Base-by-base conservation (phyloP, 2,888 invertebrate species). In the Parnassius orleans region DNA sequence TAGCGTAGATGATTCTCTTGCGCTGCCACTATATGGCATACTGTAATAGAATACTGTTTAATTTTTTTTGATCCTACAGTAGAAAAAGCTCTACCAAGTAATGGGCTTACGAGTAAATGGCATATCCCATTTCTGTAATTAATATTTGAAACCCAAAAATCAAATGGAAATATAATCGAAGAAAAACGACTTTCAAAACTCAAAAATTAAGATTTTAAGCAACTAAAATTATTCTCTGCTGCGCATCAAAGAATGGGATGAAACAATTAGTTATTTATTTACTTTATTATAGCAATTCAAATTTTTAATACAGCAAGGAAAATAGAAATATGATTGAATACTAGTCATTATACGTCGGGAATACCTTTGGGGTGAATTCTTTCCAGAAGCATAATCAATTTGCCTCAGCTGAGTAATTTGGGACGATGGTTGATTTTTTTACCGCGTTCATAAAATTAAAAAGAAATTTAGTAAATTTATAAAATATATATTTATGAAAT, bases 331-430 rank as follows among this genome's bases (percentile, higher is more conserved):
- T 59, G 54, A 63, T 63, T 63, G 58, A 59, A 55, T 52, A 47
- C 63, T 51, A 46, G 46, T 63, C 54, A 46, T 63, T 43, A 54
- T n/a, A 12, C 10, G 33, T 59, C 55, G 42, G 24, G 50, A 44
- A 55, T 59, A 63, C 80, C 81, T 77, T 57, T 65, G 74, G 78
- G 79, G 74, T 74, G 68, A 72, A 73, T 72, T 59, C 69, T 68
- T 64, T 69, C 68, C 72, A 75, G 75, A 71, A 80, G 76, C 71
- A 68, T 79, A 81, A 84, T 82, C 78, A 81, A 82, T 83, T 83
- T 74, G 68, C 72, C 64, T 61, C 69, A 73, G 72, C 66, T 59
- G 69, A 55, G 65, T 65, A 66, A 72, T 69, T 64, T 65, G 47
- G 65, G 64, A 65, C 68, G 69, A 71, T 73, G 69, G 70, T 59